phyloP scores from a whole-genome alignment of 2,888 invertebrate species.

The Pilophorus perplexus region DNA sequence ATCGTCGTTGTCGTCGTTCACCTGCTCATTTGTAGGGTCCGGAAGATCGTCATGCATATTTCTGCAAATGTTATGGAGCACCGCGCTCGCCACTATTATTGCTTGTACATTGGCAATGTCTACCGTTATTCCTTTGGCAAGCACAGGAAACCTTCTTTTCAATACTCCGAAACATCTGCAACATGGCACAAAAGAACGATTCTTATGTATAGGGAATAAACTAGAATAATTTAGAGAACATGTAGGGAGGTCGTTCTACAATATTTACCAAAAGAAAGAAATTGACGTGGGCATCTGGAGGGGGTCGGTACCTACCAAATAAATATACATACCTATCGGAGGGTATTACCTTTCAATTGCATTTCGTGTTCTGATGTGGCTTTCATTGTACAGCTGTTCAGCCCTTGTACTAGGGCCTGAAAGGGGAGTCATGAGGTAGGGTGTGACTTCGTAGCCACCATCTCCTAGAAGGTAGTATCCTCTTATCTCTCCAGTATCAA shows the following conservation, averaged over 20 bases:
- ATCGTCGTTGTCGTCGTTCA: background rate
- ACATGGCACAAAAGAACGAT: background rate
- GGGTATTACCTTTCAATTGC: background rate
- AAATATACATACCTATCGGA: no score
- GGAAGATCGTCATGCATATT: background rate
- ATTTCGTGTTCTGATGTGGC: constrained; percentile 7
- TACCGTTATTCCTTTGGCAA: constrained; percentile 4
- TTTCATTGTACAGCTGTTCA: constrained; percentile 8
- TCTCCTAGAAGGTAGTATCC: background rate
- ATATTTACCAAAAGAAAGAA: background rate
- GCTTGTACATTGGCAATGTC: background rate
- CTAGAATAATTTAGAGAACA: background rate
- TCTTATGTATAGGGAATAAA: background rate
- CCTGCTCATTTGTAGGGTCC: background rate
- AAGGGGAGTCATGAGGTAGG: background rate
- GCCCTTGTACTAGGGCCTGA: background rate
- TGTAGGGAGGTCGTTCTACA: background rate
- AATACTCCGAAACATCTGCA: constrained; percentile 8
- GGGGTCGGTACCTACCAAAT: background rate
- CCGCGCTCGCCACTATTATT: constrained; percentile 10
- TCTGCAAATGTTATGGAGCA: background rate
- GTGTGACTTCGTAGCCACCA: background rate
- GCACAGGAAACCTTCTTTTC: constrained; percentile 1
- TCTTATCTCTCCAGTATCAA: background rate
- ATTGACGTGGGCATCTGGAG: background rate